Evolutionary conservation across 1,140 invertebrate genomes (phyloP), one percentile per base, ranked within the genome.

Genomic region (Papilio machaon): DNA sequence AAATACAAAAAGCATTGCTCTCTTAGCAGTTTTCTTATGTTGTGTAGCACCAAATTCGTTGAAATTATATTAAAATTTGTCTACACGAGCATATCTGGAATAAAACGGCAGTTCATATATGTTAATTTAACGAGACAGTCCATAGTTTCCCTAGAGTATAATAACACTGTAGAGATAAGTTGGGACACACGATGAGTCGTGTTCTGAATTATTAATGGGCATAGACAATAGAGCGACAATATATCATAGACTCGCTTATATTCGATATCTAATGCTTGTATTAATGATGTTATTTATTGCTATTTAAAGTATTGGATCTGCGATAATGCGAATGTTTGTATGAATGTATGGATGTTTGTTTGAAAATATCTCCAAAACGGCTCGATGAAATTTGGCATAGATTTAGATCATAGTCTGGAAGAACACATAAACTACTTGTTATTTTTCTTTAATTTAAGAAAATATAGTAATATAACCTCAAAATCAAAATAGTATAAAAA

Each of bases 21-120:
- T 8, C 10, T 54, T 54, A 30, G 23, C 23, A 30, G 23, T 30
- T 30, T 2, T 30, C 23, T 30, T 30, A 30, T 30, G 23, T 30
- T 0, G 23, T 30, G 8, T n/a, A 10, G n/a, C 54, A 9, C n/a
- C 8, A 8, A 58, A 17, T 1, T 8, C 9, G 8, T 19, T 58
- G 17, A 2, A 17, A 58, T 58, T n/a, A 58, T 58, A 17, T 58
- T 19, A 58, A n/a, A 58, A n/a, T n/a, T 17, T n/a, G 54, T 58
- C 54, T 58, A 58, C 17, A n/a, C 17, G 17, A 8, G 54, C 17
- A n/a, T n/a, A 58, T 58, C 54, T 58, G 17, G 17, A 17, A 58
- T 58, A 58, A 58, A 58, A 58, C n/a, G n/a, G 54, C 54, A 58
- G 54, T 58, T 58, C 54, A 58, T 58, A 58, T n/a, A 58, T 58